These are phyloP conservation scores for Cryptoprocta ferox DNA, from an alignment of 2,797 vertebrate species.

Conservation along the genomic window DNA sequence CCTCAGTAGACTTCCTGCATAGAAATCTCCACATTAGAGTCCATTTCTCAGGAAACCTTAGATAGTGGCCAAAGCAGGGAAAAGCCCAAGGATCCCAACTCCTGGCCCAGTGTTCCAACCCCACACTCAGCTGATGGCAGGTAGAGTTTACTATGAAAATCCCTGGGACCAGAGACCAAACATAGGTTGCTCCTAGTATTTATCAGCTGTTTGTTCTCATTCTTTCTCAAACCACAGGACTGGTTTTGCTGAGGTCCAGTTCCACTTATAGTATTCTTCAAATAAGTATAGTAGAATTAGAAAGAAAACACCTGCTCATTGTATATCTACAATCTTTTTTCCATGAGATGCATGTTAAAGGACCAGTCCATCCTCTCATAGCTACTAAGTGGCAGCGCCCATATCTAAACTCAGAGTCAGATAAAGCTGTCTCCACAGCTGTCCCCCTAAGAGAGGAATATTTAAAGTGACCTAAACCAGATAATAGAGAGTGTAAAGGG, in stretches of 20 bases:
- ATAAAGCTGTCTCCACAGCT: background rate
- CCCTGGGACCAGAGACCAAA: background rate
- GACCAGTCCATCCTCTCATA: background rate
- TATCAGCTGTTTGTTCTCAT: background rate
- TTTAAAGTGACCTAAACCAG: background rate
- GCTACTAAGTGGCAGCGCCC: background rate
- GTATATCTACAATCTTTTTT: background rate
- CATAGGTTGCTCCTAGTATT: background rate
- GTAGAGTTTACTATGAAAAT: constrained; percentile 1
- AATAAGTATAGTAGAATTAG: background rate
- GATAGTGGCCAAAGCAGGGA: background rate
- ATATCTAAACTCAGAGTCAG: background rate
- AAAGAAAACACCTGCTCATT: background rate
- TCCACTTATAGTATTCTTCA: background rate
- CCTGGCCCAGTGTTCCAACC: background rate
- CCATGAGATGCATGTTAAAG: background rate
- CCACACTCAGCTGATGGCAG: background rate
- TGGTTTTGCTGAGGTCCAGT: background rate
- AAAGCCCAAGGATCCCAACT: background rate
- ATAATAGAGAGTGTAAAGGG: background rate
- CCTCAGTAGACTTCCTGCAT: background rate
- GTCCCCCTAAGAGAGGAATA: background rate
- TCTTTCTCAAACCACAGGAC: constrained; percentile 8
- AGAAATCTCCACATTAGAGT: background rate
- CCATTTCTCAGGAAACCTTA: background rate